Base-by-base conservation (phyloP, 2,888 invertebrate genomes). In the Eupithecia vulgata region DNA sequence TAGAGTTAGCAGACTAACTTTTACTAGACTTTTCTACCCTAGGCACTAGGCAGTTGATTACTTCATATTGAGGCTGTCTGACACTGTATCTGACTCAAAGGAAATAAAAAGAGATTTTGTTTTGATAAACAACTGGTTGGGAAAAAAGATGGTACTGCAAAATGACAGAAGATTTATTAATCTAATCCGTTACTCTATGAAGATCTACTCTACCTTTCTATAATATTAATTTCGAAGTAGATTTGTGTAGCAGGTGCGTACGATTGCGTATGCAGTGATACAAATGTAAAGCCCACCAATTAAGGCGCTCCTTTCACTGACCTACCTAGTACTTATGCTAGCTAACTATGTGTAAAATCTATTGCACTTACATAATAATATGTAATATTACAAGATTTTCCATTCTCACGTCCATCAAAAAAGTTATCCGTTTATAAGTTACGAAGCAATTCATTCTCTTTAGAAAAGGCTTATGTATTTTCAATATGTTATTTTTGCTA, bases 221-320 rank as follows among this genome's bases (percentile, higher is more conserved):
- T 40, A 21, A 42, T 25, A 40, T 65, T 65, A 64, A 65, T 40
- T 66, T 57, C 35, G 5, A 72, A 59, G 35, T 42, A 45, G 45
- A 61, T 61, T 68, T 57, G 37, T 42, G 25, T 12, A 71, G 74
- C 84, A 86, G 85, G 84, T 86, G 85, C 79, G 82, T 76, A 76
- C 65, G 81, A 84, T 85, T 86, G 83, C 75, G 75, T 75, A 68
- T 87, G 84, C 88, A 84, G 87, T 92, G 90, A 90, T 92, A 91
- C 87, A 87, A 90, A 91, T 92, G 88, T 84, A 86, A 83, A 74
- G 81, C 78, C 75, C 73, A 79, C 83, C 88, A 89, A 91, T 91
- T 91, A 90, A 78, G 80, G 78, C 79, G 84, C 82, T 84, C 91
- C 92, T 92, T 93, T 93, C 93, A 93, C 92, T 82, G 72, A 52